Evolutionary conservation across 2,797 vertebrate species (phyloP).

Genomic region (Enteromius mattozi): DNA sequence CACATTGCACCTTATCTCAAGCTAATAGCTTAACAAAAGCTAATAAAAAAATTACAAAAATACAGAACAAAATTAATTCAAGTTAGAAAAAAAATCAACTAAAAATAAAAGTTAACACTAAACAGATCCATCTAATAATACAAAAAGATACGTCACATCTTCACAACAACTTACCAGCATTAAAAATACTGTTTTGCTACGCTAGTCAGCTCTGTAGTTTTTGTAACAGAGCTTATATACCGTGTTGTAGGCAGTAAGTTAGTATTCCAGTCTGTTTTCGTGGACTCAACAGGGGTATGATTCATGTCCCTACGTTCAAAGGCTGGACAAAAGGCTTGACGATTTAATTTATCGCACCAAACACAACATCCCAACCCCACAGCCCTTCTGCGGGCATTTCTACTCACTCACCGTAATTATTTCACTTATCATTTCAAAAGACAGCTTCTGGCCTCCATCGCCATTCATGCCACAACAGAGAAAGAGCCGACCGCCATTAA

Average conservation of each 20-base stretch:
- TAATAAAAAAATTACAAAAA: too few species aligned
- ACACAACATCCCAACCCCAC: constrained; percentile 7
- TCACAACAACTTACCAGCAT: too few species aligned
- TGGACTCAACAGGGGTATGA: constrained; percentile 31
- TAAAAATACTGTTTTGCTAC: background rate
- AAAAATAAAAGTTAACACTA: background rate
- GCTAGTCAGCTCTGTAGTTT: background rate
- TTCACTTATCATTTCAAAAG: constrained; percentile 50
- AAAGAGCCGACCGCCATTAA: constrained; percentile 45
- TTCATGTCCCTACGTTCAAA: constrained; percentile 40
- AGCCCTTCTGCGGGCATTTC: constrained; percentile 32
- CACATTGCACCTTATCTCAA: too few species aligned
- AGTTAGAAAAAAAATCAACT: too few species aligned
- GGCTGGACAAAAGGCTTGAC: constrained; percentile 43
- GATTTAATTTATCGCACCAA: constrained; percentile 46
- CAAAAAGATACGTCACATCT: background rate
- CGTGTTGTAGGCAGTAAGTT: background rate
- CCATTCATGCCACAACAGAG: constrained; percentile 27
- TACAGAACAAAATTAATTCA: too few species aligned
- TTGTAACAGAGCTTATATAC: background rate
- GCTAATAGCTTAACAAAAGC: too few species aligned
- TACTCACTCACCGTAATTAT: constrained; percentile 45
- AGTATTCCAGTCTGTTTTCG: constrained; percentile 31
- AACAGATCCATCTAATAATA: too few species aligned
- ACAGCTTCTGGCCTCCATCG: constrained; percentile 15